Evolutionary conservation across 2,113 vertebrate species (phyloP).

Genomic region (Gymnobelideus leadbeateri): DNA sequence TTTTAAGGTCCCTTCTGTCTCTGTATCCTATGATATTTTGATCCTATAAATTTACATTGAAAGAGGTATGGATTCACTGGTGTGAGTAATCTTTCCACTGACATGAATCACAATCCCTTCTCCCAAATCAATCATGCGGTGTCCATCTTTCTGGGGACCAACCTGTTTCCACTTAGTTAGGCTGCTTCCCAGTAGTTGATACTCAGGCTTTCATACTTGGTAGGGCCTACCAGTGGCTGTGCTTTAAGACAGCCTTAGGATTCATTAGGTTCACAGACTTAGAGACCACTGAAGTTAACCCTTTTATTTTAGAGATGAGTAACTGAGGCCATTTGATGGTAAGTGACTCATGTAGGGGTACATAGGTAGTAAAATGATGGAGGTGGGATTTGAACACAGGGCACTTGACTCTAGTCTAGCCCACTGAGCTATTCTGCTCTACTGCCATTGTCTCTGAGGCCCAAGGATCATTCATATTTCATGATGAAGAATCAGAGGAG

Average conservation of each 20-base stretch:
- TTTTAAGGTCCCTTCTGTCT: neutral
- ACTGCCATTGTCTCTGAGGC: neutral
- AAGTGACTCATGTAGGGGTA: neutral
- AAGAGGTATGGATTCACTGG: neutral
- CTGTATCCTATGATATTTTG: neutral
- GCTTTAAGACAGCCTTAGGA: neutral
- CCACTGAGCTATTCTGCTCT: neutral
- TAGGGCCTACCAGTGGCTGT: neutral
- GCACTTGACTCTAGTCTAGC: neutral
- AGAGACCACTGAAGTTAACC: neutral
- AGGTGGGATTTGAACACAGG: neutral
- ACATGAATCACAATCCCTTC: neutral
- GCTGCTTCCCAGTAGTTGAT: neutral
- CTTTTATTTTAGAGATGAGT: neutral
- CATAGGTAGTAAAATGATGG: neutral
- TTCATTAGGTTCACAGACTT: neutral
- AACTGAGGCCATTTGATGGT: neutral
- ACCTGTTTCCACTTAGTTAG: neutral
- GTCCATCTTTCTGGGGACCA: neutral
- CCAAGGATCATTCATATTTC: neutral
- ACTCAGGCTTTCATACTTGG: neutral
- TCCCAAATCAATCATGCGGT: neutral
- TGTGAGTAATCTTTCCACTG: neutral
- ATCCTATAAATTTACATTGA: neutral
- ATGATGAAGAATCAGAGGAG: neutral